Evolutionary conservation across 2,113 vertebrate genomes (phyloP).

Genomic region (Oxyura jamaicensis): DNA sequence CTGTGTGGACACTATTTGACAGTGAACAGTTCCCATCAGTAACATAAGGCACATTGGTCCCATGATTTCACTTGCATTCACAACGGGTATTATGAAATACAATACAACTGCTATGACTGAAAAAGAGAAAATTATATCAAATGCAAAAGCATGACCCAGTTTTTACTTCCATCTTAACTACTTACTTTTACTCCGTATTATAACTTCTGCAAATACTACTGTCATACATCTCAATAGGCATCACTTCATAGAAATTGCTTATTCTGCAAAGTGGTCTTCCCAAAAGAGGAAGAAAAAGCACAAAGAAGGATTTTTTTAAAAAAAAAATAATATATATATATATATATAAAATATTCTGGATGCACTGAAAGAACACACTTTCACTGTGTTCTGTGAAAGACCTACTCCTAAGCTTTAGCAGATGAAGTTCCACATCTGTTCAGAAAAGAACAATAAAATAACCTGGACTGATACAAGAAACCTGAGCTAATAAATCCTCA

Average conservation of each 20-base stretch:
- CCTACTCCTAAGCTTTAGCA: background rate
- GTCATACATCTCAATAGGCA: background rate
- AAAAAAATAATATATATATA: too few relatives aligned
- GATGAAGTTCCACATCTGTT: background rate
- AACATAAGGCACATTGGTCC: slow-evolving; percentile 96
- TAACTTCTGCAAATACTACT: background rate
- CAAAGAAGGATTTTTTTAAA: too few relatives aligned
- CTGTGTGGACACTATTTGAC: slow-evolving; percentile 96
- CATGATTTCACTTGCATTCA: slow-evolving; percentile 88
- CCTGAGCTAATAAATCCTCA: background rate
- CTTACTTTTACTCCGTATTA: background rate
- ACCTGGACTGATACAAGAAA: background rate
- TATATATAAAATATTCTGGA: too few relatives aligned
- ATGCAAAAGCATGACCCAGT: background rate
- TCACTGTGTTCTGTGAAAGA: too few relatives aligned
- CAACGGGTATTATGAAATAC: slow-evolving; percentile 86
- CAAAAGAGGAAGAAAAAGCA: background rate
- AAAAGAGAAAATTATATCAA: background rate
- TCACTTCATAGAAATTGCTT: background rate
- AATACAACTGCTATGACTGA: slow-evolving; percentile 86
- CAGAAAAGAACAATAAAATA: background rate
- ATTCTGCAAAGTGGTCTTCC: background rate
- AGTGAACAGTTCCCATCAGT: slow-evolving; percentile 97
- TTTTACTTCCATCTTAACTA: too few relatives aligned
- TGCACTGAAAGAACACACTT: background rate